Evolutionary conservation across 30 jellyfish, hydroid and myxozoan species (phyloP), one percentile per base, ranked within the genome.

Genomic region (Catostylus mosaicus): DNA sequence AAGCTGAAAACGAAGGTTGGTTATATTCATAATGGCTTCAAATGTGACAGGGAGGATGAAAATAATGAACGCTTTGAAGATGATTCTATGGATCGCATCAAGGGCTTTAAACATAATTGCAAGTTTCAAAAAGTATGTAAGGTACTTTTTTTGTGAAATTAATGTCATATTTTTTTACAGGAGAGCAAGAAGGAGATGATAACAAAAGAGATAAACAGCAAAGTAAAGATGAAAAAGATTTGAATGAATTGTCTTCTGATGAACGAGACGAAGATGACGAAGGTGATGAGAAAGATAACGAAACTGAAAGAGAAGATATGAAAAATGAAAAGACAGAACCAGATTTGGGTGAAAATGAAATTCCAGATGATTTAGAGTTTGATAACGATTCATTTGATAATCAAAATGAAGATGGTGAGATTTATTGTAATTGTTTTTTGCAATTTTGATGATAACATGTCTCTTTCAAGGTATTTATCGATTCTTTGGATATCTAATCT

Each of bases 1-100:
- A 94, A 29, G 99, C 88, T 18, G 99, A 94, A 35, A 51, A 88
- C 67, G 84, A 75, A 43, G 99, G 99, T 94, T 30, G 0, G 85
- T 51, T 10, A 24, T n/a, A n/a, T n/a, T n/a, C n/a, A n/a, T n/a
- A n/a, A n/a, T n/a, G n/a, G n/a, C n/a, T n/a, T n/a, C n/a, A n/a
- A n/a, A n/a, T n/a, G n/a, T n/a, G n/a, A n/a, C n/a, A n/a, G n/a
- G n/a, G n/a, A n/a, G n/a, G n/a, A n/a, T n/a, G n/a, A n/a, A n/a
- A n/a, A n/a, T n/a, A n/a, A n/a, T n/a, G n/a, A n/a, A n/a, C n/a
- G n/a, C n/a, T n/a, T n/a, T n/a, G n/a, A n/a, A n/a, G n/a, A n/a
- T n/a, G n/a, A n/a, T n/a, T n/a, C n/a, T n/a, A n/a, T n/a, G n/a
- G n/a, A n/a, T n/a, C n/a, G n/a, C n/a, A n/a, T n/a, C n/a, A n/a